Evolutionary conservation across 2,113 vertebrate genomes (phyloP).

Genomic region (Bubalus kerabau): DNA sequence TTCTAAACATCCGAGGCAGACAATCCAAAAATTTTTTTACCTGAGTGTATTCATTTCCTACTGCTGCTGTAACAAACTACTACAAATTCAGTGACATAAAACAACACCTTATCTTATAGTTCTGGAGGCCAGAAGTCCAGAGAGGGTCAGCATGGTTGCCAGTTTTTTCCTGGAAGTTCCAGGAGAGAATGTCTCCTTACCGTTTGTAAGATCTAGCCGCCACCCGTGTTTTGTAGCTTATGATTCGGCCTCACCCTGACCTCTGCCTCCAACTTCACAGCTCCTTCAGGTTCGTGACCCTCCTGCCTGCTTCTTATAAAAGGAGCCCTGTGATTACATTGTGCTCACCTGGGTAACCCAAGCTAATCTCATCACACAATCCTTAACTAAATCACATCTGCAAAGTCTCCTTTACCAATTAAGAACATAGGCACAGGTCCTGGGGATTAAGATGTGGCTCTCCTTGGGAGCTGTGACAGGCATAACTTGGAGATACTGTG

Average conservation of each 20-base stretch:
- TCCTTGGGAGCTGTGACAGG: background rate
- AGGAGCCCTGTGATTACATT: background rate
- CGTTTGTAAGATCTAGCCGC: background rate
- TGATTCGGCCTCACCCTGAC: rapidly evolving
- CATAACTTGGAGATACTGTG: background rate
- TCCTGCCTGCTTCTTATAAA: background rate
- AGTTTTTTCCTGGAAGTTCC: background rate
- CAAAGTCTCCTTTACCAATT: background rate
- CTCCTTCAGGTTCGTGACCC: rapidly evolving
- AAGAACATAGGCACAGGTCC: background rate
- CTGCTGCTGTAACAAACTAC: background rate
- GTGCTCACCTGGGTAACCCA: background rate
- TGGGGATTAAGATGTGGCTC: background rate
- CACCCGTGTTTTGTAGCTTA: rapidly evolving
- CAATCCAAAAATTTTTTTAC: background rate
- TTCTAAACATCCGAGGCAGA: background rate
- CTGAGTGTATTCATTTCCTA: background rate
- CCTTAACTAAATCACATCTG: background rate
- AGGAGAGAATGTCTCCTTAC: background rate
- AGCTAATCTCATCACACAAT: background rate
- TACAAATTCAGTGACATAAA: background rate
- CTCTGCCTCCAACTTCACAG: background rate
- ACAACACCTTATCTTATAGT: background rate
- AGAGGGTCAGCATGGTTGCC: too few species aligned
- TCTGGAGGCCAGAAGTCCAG: background rate